Percentiles rank a stretch among this genome's conserved stretches.
These are phyloP conservation scores for Mus pahari DNA, from an alignment of 2,113 vertebrate species.

Conservation along the genomic window DNA sequence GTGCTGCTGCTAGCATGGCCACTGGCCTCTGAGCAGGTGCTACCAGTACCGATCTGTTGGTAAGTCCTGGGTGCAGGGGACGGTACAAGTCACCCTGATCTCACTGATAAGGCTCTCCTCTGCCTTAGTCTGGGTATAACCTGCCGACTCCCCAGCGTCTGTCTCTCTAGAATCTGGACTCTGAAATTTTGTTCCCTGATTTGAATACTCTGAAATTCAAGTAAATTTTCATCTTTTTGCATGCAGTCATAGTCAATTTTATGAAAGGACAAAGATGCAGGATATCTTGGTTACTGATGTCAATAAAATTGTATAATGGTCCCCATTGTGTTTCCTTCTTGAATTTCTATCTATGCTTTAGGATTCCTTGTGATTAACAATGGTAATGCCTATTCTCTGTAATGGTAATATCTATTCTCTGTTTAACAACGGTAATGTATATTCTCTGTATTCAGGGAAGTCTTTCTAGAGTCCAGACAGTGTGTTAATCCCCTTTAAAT, in stretches of 20 bases:
- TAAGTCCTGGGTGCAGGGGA: fast-evolving
- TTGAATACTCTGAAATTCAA: neutral
- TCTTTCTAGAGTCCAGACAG: neutral
- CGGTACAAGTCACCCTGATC: neutral
- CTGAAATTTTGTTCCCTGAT: neutral
- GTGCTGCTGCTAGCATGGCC: neutral
- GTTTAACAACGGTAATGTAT: no score
- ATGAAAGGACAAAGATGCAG: neutral
- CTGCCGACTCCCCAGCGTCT: neutral
- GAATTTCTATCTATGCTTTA: neutral
- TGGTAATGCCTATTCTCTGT: neutral
- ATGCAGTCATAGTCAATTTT: neutral
- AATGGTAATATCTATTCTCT: neutral
- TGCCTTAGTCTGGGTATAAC: fast-evolving
- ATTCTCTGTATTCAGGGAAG: neutral
- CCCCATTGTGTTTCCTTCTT: neutral
- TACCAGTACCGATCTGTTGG: neutral
- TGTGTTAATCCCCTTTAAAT: neutral
- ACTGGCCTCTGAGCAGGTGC: neutral
- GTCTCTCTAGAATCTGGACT: neutral
- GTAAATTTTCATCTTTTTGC: neutral
- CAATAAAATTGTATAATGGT: neutral
- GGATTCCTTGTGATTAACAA: neutral
- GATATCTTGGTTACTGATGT: neutral
- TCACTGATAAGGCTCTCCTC: neutral